Conservation (phyloP, 2,113 vertebrate genomes). For the Podarcis raffonei region DNA sequence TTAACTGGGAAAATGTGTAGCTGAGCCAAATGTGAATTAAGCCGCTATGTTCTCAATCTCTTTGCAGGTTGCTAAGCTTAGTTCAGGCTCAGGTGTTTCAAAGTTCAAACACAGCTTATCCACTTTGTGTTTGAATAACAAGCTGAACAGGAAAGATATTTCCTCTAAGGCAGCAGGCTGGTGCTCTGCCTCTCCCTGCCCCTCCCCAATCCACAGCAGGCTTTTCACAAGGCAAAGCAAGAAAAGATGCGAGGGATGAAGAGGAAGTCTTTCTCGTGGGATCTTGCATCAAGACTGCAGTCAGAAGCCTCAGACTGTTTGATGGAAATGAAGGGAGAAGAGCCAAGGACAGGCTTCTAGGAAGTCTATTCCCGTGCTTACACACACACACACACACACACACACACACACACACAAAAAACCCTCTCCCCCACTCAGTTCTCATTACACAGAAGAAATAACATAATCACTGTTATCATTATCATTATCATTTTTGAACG, state of each 20-base stretch:
- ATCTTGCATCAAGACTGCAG: neutral
- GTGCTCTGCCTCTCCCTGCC: neutral
- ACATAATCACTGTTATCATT: too few relatives aligned
- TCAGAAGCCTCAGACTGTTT: neutral
- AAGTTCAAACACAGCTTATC: conserved; percentile 55
- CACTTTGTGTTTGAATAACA: conserved; percentile 43
- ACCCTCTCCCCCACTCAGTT: neutral
- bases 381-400: neutral
- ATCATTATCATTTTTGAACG: too few relatives aligned
- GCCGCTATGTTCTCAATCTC: conserved; percentile 45
- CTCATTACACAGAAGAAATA: neutral
- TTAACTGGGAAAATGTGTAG: conserved; percentile 60
- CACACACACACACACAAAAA: neutral
- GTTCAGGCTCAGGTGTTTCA: conserved; percentile 50
- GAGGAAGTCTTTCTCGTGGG: neutral
- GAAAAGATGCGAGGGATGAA: conserved; percentile 32
- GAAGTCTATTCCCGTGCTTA: neutral
- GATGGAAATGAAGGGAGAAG: neutral
- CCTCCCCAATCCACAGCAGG: conserved; percentile 33
- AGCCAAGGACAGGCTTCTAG: neutral
- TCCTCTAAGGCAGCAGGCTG: conserved; percentile 24
- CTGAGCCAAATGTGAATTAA: conserved; percentile 59
- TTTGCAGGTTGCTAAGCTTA: conserved; percentile 45
- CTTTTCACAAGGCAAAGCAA: conserved; percentile 31
- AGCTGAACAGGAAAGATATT: conserved; percentile 42